These are phyloP conservation scores for Oriolus oriolus DNA, from an alignment of 2,113 vertebrate species.

Conservation along the genomic window DNA sequence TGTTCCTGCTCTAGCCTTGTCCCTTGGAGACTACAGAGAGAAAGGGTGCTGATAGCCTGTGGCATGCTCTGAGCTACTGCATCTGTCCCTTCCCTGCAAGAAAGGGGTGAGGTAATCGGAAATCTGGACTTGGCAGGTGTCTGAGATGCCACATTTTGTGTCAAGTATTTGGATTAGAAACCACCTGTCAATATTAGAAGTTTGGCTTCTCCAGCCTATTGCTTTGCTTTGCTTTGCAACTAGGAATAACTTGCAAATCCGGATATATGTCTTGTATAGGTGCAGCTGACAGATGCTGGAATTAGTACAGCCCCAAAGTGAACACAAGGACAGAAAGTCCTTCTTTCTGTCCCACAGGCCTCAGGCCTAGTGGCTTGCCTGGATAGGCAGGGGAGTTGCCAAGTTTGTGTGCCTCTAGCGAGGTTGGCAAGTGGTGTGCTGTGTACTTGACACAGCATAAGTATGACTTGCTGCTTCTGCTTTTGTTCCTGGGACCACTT, in stretches of 20 bases:
- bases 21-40: neutral
- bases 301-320: neutral
- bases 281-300: neutral
- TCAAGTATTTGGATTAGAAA: neutral
- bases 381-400: neutral
- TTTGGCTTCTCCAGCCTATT: neutral
- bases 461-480: neutral
- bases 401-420: neutral
- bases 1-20: neutral
- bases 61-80: neutral
- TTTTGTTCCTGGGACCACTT: neutral
- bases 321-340: neutral
- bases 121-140: neutral
- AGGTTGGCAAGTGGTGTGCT: neutral
- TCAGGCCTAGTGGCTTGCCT: neutral
- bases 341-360: neutral
- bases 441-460: neutral
- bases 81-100: neutral
- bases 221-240: neutral
- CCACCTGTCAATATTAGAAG: neutral
- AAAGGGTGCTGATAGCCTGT: neutral
- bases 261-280: neutral
- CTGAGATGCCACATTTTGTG: neutral
- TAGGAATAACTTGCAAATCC: neutral
- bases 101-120: neutral